Base-by-base conservation (phyloP, 37 sponge, comb jelly and placozoan genomes). In the Spongilla lacustris region DNA sequence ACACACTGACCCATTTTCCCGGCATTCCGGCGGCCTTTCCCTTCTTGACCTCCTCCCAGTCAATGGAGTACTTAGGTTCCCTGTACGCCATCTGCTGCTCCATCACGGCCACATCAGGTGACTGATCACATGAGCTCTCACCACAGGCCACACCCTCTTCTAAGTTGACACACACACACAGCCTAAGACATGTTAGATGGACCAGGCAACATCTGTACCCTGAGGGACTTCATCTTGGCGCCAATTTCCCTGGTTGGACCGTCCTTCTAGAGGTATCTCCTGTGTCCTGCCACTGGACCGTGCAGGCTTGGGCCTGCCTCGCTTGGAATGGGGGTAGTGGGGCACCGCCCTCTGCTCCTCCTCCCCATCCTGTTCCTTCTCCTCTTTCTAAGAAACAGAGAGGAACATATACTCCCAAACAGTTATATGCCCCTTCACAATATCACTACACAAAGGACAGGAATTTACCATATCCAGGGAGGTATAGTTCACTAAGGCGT, bases 1-100 rank as follows among this genome's bases (percentile, higher is more conserved):
- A 41, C 24, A 71, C 67, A 27, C 66, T 14, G 14, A 74, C 86
- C 93, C 93, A 93, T 22, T 71, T 68, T 10, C 93, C 90, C 25
- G 93, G 93, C 90, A 86, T 75, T 8, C 93, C 93, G 66, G 93
- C 79, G 34, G 83, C 90, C 48, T 73, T 81, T 30, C 93, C 93
- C 36, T 11, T 33, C 33, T 66, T 66, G 69, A 93, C 93, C 24
- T 75, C 90, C 24, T 78, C 91, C 86, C 86, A 90, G 76, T 90
- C 76, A 48, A 86, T 90, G 66, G 69, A 68, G 71, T 76, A 85
- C 27, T 81, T 66, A 8, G 76, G 29, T 1, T 35, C 91, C 0
- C 30, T 37, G 38, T 84, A 80, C 68, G 72, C 41, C 78, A 35
- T 23, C 78, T 77, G 77, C 72, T 78, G 89, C 58, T 71, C 58